Conservation (phyloP, 1,140 invertebrate genomes). For the Bombus ignitus region DNA sequence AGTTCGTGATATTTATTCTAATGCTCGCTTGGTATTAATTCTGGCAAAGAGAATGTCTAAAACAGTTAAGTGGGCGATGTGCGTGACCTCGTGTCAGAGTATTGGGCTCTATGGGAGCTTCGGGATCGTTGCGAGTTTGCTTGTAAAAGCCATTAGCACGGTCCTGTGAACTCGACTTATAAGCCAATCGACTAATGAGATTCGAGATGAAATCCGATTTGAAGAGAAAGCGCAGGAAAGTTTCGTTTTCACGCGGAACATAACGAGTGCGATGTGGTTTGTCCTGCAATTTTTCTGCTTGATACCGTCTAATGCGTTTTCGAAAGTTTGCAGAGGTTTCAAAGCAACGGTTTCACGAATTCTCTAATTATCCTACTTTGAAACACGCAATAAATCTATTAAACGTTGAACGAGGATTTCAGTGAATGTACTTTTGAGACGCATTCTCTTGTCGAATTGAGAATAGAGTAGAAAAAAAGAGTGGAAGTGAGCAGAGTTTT, state of each 20-base stretch:
- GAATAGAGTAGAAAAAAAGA: too few species aligned
- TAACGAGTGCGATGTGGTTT: not conserved
- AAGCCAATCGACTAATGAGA: constrained; percentile 43
- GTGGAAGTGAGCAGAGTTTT: not conserved
- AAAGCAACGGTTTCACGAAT: not conserved
- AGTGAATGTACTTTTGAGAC: too few species aligned
- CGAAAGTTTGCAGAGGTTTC: not conserved
- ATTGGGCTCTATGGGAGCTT: not conserved
- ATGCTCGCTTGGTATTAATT: constrained; percentile 1
- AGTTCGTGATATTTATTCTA: not conserved
- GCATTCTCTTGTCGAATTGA: too few species aligned
- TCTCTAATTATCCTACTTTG: not conserved
- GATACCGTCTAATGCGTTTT: not conserved
- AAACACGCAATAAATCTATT: too few species aligned
- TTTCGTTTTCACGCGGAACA: not conserved
- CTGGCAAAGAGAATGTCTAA: not conserved
- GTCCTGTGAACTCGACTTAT: constrained; percentile 6
- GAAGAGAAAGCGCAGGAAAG: not conserved
- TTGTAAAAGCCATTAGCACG: constrained; percentile 28
- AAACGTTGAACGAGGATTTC: too few species aligned
- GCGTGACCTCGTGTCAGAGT: not conserved
- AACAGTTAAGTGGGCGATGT: not conserved
- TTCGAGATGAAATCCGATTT: constrained; percentile 31
- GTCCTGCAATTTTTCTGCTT: not conserved
- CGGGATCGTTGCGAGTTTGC: constrained; percentile 19